Base-by-base conservation (phyloP, 2,888 invertebrate genomes). In the Dioctria linearis region DNA sequence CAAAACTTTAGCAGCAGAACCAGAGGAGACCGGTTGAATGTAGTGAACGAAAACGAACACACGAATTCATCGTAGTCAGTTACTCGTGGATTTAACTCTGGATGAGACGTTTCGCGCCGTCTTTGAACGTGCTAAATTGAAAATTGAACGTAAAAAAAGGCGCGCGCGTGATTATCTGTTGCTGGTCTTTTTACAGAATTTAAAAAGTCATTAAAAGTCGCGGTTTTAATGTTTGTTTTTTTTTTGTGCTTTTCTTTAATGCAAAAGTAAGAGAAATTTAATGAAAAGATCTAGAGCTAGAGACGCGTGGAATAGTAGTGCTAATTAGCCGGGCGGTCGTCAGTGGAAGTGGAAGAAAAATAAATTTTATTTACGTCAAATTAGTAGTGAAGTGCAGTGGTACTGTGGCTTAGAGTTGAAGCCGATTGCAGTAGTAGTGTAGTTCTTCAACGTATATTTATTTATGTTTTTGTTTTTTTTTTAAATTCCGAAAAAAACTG, bases 131-230 rank as follows among this genome's bases (percentile, higher is more conserved):
- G 54, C 46, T 46, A 8, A 46, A 71, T 4, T 25, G 54, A 37
- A 54, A 54, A 71, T n/a, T 51, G 51, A 51, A 71, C 71, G 71
- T 71, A 71, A 71, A 71, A 71, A 71, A 71, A 57, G 57, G 71
- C 71, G 71, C 71, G 71, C 71, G 71, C 51, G 71, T 51, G 46
- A 46, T 6, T 46, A 46, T 8, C 46, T 46, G 8, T 46, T 46
- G 25, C 25, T 46, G 46, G 25, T 25, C 46, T 46, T 46, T 8
- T 5, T 8, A 46, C 2, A 46, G 46, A 46, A 8, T 46, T 46
- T 46, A 46, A 46, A 46, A 46, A 46, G 5, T 46, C 46, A 2
- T 8, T 46, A 25, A 25, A 25, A 25, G 25, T 25, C 8, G 5
- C 8, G 8, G 2, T 46, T 46, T 46, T 46, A 46, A 46, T 46